Conservation (phyloP, 2,888 invertebrate genomes). For the Rhyacophila evoluta region DNA sequence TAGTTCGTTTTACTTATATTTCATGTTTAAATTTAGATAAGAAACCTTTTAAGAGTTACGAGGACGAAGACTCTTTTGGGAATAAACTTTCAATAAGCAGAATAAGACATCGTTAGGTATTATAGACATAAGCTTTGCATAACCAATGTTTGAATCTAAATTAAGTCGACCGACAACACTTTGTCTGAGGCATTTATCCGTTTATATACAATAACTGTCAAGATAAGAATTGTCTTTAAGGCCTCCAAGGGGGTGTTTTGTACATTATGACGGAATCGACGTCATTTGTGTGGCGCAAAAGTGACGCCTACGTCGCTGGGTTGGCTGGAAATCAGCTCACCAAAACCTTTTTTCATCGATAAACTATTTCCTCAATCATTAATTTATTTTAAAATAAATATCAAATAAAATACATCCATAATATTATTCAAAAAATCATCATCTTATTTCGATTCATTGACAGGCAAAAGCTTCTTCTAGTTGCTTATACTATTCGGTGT, state of each 20-base stretch:
- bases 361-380: too few species aligned
- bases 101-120: not conserved
- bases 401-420: too few species aligned
- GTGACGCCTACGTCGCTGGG: not conserved
- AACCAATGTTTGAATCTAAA: constrained; percentile 19
- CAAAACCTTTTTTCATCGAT: not conserved
- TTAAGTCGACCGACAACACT: not conserved
- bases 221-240: constrained; percentile 13
- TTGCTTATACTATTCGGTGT: too few species aligned
- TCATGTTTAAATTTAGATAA: too few species aligned
- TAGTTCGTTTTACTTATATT: too few species aligned
- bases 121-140: not conserved
- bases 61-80: too few species aligned
- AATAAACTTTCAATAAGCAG: not conserved
- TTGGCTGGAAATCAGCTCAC: not conserved
- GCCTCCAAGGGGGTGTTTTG: not conserved
- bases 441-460: too few species aligned
- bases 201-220: not conserved
- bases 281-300: not conserved
- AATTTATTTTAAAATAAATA: too few species aligned
- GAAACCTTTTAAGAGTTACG: too few species aligned
- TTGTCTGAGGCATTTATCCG: constrained; percentile 13
- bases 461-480: too few species aligned
- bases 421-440: too few species aligned
- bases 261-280: constrained; percentile 8